These are phyloP conservation scores for Dufourea novaeangliae DNA, from an alignment of 1,140 invertebrate genomes.

Conservation along the genomic window DNA sequence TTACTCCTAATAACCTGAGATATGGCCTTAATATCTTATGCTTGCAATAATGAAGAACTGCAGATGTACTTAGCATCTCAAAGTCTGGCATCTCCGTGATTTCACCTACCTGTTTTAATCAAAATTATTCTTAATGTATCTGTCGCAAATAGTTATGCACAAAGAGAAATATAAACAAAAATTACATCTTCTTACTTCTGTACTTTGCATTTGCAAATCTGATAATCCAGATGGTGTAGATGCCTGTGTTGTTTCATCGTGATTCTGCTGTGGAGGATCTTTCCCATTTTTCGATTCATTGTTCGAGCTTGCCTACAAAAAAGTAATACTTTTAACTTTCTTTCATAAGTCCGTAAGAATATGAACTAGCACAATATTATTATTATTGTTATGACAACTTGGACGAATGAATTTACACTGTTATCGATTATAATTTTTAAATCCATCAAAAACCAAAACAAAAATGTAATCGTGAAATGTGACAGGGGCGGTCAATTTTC, in stretches of 20 bases:
- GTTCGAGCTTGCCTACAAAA: conserved; percentile 68
- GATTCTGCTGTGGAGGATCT: conserved; percentile 62
- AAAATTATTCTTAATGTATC: conserved; percentile 17
- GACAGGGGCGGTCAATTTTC: neutral
- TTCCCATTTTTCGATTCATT: conserved; percentile 71
- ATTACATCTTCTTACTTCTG: conserved; percentile 70
- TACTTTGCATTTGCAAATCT: conserved; percentile 76
- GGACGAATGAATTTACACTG: neutral
- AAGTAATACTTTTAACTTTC: too few relatives aligned
- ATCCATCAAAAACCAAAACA: neutral
- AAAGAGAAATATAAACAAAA: neutral
- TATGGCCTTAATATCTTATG: conserved; percentile 90
- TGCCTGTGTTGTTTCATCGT: conserved; percentile 64
- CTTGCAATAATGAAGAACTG: conserved; percentile 89
- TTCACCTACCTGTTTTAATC: conserved; percentile 83
- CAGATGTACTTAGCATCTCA: conserved; percentile 86
- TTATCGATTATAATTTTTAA: neutral
- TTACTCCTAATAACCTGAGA: conserved; percentile 86
- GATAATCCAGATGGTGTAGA: conserved; percentile 74
- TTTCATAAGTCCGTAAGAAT: too few relatives aligned
- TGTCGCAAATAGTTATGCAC: neutral
- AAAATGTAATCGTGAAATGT: neutral
- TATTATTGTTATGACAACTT: too few relatives aligned
- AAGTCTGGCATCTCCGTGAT: conserved; percentile 85
- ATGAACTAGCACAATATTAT: too few relatives aligned